These are phyloP conservation scores for Tyrannus savana DNA, from an alignment of 2,113 vertebrate genomes.

Conservation along the genomic window DNA sequence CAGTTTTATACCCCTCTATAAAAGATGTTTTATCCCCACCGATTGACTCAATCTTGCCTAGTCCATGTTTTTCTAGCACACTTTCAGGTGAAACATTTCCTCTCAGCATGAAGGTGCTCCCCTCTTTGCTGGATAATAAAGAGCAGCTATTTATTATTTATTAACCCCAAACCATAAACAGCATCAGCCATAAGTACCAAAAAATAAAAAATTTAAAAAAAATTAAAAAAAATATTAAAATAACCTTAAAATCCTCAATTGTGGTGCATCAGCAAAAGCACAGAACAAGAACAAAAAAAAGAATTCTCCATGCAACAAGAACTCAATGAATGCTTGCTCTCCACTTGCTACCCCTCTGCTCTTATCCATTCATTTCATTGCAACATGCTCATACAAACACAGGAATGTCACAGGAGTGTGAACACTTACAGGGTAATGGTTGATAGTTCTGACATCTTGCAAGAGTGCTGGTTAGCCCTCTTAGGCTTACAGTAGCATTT, in stretches of 20 bases:
- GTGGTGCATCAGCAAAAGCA: not conserved
- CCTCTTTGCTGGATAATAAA: not conserved
- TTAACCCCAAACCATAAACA: not conserved
- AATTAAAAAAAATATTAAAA: not conserved
- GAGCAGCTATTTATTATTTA: not conserved
- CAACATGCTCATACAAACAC: constrained; percentile 75
- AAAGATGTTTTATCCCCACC: not conserved
- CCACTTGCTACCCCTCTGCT: not conserved
- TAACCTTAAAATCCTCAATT: not conserved
- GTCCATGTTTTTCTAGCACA: not conserved
- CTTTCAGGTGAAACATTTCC: not conserved
- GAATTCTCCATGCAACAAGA: constrained; percentile 58
- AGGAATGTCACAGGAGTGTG: constrained; percentile 69
- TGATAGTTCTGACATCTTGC: constrained; percentile 99
- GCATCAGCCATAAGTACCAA: not conserved
- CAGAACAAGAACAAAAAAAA: constrained; percentile 12
- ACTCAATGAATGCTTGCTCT: not conserved
- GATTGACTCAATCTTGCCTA: not conserved
- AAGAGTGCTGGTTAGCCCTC: constrained; percentile 97
- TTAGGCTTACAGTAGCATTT: constrained; percentile 99
- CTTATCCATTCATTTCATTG: constrained; percentile 13
- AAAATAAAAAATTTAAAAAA: not conserved
- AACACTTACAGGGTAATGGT: constrained; percentile 99
- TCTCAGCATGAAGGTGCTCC: not conserved
- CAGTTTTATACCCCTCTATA: not conserved